Base-by-base conservation (phyloP, 2,113 vertebrate genomes). In the Cyphotilapia sp. region DNA sequence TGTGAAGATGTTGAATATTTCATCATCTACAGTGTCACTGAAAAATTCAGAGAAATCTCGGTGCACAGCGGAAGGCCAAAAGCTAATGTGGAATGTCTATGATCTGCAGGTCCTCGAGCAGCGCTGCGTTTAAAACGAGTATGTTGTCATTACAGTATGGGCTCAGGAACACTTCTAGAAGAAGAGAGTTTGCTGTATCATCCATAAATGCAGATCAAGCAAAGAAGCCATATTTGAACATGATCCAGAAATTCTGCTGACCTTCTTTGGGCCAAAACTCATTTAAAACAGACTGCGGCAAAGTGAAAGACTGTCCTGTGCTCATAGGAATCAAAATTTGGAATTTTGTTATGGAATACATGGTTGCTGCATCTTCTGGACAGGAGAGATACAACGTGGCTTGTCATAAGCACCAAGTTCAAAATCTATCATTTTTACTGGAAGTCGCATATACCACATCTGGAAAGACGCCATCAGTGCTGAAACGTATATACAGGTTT, bases 221-320 rank as follows among this genome's bases (percentile, higher is more conserved):
- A 35, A 35, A 63, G 59, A 63, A 63, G 31, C 17, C 59, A 5
- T 61, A 61, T 33, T 61, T 63, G 59, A 63, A 63, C 59, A 63
- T n/a, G 9, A 12, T 63, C 33, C 19, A 38, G 19, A 66, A 22
- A 66, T 8, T 35, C 61, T 66, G 61, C 10, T 66, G 33, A 61
- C 0, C 33, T 38, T 35, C 31, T 66, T 38, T 38, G 33, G 33
- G 61, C 33, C 61, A 13, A 38, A 38, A 0, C 33, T 22, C 4
- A 66, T 66, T 5, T 3, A 66, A 42, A 71, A 71, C 35, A 22
- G 17, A 24, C 63, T 69, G 33, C 0, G 3, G 2, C 11, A 71
- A 57, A 57, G 56, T 57, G 14, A 29, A 57, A 57, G 5, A 16
- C 56, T 16, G 56, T 9, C 24, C 13, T 71, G 0, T 45, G 38